Evolutionary conservation across 2,888 invertebrate genomes (phyloP).

Genomic region (Eumerus sabulonum): DNA sequence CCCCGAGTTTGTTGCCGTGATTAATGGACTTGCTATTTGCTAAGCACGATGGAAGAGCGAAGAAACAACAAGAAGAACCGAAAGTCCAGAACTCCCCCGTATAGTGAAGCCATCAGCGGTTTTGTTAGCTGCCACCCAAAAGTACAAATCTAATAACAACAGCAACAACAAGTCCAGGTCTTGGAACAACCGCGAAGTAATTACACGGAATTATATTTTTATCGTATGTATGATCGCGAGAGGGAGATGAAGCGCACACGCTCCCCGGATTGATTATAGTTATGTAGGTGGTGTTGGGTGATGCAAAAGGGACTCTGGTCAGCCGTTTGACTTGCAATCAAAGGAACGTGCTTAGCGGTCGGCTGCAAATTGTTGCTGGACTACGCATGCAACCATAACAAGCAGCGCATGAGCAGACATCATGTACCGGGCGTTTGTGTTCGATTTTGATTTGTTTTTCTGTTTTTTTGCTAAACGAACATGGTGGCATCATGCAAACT

Average conservation of each 20-base stretch:
- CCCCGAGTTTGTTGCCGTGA: conserved; percentile 51
- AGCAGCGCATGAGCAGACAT: conserved; percentile 59
- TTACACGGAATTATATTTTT: conserved; percentile 68
- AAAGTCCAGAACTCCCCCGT: conserved; percentile 38
- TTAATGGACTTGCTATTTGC: conserved; percentile 58
- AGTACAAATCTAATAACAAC: conserved; percentile 30
- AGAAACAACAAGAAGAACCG: too few relatives aligned
- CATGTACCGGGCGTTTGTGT: conserved; percentile 49
- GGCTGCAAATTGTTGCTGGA: conserved; percentile 46
- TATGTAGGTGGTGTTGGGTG: conserved; percentile 7
- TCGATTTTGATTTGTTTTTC: not conserved
- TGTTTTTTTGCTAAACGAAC: conserved; percentile 46
- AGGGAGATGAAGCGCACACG: conserved; percentile 12
- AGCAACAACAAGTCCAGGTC: conserved; percentile 56
- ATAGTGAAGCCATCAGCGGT: conserved; percentile 28
- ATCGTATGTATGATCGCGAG: conserved; percentile 53
- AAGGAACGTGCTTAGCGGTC: conserved; percentile 60
- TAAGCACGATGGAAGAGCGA: conserved; percentile 7
- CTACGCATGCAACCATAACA: conserved; percentile 65
- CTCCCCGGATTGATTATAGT: conserved; percentile 25
- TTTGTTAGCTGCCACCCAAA: conserved; percentile 54
- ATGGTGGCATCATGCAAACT: conserved; percentile 68
- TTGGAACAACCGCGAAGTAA: conserved; percentile 65
- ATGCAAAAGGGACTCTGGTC: conserved; percentile 27
- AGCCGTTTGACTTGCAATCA: conserved; percentile 40